A percentile compares a stretch with the other conserved stretches of the same genome.
Evolutionary conservation across 2,888 invertebrate species (phyloP).

Genomic region (Plagodis pulveraria): DNA sequence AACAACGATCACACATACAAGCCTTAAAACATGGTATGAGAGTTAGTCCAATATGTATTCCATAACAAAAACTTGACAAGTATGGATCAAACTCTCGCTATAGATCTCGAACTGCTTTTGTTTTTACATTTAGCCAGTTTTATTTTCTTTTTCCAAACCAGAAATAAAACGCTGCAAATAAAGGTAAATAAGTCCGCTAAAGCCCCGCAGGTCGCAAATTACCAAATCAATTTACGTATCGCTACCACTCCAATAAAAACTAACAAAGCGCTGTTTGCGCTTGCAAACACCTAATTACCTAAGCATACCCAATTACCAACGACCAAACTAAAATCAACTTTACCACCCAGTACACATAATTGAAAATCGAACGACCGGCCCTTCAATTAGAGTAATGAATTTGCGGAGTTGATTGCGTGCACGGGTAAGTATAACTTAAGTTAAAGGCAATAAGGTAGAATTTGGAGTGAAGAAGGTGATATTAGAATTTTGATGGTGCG

Average conservation of each 20-base stretch:
- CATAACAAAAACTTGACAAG: too few relatives aligned
- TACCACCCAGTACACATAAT: not conserved
- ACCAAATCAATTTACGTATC: constrained; percentile 29
- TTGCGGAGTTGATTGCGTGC: constrained; percentile 4
- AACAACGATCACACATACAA: too few relatives aligned
- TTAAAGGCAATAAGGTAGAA: constrained; percentile 8
- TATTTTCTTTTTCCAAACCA: too few relatives aligned
- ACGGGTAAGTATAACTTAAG: not conserved
- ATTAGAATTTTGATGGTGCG: constrained; percentile 4
- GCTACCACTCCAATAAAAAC: constrained; percentile 33
- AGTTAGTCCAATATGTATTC: too few relatives aligned
- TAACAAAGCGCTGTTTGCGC: constrained; percentile 39
- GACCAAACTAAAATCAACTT: constrained; percentile 6
- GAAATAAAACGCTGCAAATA: too few relatives aligned
- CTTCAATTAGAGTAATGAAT: constrained; percentile 27
- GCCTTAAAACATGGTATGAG: too few relatives aligned
- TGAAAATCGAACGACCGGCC: constrained; percentile 14
- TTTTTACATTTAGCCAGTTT: too few relatives aligned
- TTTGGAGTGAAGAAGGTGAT: not conserved
- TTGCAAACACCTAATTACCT: constrained; percentile 37
- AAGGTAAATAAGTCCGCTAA: too few relatives aligned
- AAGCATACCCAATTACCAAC: constrained; percentile 32
- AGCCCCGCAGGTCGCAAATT: constrained; percentile 9
- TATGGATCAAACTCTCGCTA: too few relatives aligned
- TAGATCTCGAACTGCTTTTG: too few relatives aligned